Percentiles rank a stretch among this genome's conserved stretches.
phyloP scores from a whole-genome alignment of 2,797 vertebrate species.

The Pangasius mekongensis region DNA sequence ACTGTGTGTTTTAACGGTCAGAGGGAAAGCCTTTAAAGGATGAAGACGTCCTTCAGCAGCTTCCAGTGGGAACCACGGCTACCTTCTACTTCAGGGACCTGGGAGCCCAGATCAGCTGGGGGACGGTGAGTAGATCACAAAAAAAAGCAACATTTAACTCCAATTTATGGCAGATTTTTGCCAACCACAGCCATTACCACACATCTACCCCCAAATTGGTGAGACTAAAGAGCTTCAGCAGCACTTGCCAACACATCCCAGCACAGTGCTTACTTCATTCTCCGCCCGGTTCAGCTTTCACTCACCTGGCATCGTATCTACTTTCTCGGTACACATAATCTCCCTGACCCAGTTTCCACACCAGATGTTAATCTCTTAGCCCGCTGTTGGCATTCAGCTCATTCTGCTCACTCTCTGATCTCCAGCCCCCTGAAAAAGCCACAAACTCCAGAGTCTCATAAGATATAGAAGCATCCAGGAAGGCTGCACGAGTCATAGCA shows the following conservation, averaged over 20 bases:
- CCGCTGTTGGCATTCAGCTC: conserved; percentile 64
- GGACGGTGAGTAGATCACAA: conserved; percentile 74
- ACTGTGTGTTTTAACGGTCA: conserved; percentile 57
- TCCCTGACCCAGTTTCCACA: conserved; percentile 68
- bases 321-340: conserved; percentile 77
- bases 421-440: neutral
- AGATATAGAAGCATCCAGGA: neutral
- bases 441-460: neutral
- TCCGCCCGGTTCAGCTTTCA: conserved; percentile 58
- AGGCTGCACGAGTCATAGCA: neutral
- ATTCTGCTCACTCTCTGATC: conserved; percentile 22
- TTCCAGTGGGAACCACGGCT: conserved; percentile 94
- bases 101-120: conserved; percentile 93
- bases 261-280: conserved; percentile 55
- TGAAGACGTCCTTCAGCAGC: conserved; percentile 89
- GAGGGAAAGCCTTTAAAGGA: conserved; percentile 90
- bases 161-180: neutral
- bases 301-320: conserved; percentile 63
- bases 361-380: conserved; percentile 75
- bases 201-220: neutral
- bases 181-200: neutral
- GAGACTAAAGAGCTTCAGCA: neutral
- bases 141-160: neutral
- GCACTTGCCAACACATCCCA: conserved; percentile 37
- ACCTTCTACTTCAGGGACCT: conserved; percentile 92